Conservation (phyloP, 1,140 invertebrate species). For the Euglossa dilemma region DNA sequence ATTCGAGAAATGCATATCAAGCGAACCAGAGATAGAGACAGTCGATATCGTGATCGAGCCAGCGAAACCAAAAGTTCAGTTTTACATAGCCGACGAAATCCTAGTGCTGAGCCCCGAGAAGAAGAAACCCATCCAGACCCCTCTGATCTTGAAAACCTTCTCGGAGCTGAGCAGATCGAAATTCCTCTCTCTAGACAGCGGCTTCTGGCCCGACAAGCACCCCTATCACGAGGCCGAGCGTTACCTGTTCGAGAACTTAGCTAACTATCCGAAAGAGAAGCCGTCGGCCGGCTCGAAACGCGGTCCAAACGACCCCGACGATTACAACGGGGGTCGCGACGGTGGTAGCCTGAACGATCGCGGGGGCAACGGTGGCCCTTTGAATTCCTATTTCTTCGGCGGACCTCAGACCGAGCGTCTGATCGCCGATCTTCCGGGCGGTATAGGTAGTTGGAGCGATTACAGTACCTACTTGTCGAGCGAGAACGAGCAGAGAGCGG, state of each 20-base stretch:
- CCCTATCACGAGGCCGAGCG: conserved; percentile 86
- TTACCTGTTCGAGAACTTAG: conserved; percentile 81
- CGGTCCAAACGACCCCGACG: conserved; percentile 75
- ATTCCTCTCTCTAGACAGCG: conserved; percentile 79
- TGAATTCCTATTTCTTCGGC: conserved; percentile 40
- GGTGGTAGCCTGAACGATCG: conserved; percentile 84
- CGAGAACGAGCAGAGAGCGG: conserved; percentile 74
- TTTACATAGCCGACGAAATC: conserved; percentile 77
- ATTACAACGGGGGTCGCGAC: conserved; percentile 84
- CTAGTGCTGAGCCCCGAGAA: conserved; percentile 70
- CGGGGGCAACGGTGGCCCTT: conserved; percentile 57
- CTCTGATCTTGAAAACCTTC: conserved; percentile 45
- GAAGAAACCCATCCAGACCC: conserved; percentile 29
- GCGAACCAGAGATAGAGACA: conserved; percentile 26
- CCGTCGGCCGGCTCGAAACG: conserved; percentile 66
- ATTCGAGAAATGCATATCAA: conserved; percentile 30
- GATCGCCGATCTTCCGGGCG: conserved; percentile 88
- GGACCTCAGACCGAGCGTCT: conserved; percentile 85
- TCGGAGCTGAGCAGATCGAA: conserved; percentile 40
- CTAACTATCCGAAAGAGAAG: conserved; percentile 73
- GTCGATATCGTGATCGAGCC: conserved; percentile 26
- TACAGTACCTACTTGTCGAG: conserved; percentile 89
- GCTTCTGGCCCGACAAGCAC: conserved; percentile 85
- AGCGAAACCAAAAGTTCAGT: conserved; percentile 71
- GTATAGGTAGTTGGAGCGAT: conserved; percentile 91